Base-by-base conservation (phyloP, 2,797 vertebrate genomes). In the Trematomus bernacchii region DNA sequence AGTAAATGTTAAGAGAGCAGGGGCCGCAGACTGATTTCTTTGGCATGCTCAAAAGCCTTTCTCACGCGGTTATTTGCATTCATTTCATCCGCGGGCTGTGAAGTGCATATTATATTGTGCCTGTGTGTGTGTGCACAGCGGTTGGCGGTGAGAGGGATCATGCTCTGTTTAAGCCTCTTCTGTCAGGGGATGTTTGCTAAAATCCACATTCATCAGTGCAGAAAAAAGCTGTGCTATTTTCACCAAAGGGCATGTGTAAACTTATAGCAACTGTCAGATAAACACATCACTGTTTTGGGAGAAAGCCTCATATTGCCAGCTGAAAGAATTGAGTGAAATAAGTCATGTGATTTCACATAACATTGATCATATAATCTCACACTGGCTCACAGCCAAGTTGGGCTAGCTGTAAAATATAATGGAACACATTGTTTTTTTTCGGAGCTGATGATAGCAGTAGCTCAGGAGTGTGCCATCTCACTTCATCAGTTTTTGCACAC, bases 1-100 rank as follows among this genome's bases (percentile, higher is more conserved):
- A 84, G 82, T 73, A 92, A 90, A 93, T 84, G 88, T 83, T 91
- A 89, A 89, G 87, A 85, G 89, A 90, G 89, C 90, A 90, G 78
- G 61, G 86, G 87, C 81, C 81, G 73, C 85, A 72, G 82, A 63
- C 82, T 70, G 84, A 85, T 88, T 91, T 71, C 80, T 82, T 55
- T 52, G 73, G 65, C 66, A 53, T 59, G 52, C 76, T 91, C 88
- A 73, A 63, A 83, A 80, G 83, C 63, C 67, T 82, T 73, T 85
- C 83, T 77, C 84, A 62, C 59, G 21, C 19, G 1, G 61, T 78
- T 88, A 87, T 93, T 92, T 90, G 88, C 84, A 88, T 91, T 87
- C 71, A 86, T 85, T 88, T 81, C 84, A 83, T 88, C 87, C 66
- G 30, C 53, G 4, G 73, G 83, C 84, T 82, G 59, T 76, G 84